Evolutionary conservation across 1,140 invertebrate species (phyloP).

Genomic region (Drosophila ananassae): DNA sequence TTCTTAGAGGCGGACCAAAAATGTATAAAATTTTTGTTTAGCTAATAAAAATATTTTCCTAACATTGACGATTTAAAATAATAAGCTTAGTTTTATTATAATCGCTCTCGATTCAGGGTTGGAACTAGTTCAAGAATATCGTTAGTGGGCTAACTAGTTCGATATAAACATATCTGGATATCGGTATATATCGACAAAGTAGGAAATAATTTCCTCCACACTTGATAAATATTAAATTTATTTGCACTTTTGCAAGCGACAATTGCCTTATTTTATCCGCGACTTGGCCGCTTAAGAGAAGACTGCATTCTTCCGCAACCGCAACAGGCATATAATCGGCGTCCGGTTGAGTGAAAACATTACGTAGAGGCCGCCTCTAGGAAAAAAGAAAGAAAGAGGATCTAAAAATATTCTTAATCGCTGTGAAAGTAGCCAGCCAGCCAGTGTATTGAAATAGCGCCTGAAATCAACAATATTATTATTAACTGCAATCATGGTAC

Average conservation of each 20-base stretch:
- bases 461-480: slow-evolving; percentile 21
- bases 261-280: slow-evolving; percentile 24
- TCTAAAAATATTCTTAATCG: slow-evolving; percentile 75
- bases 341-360: slow-evolving; percentile 47
- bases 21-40: too few species aligned
- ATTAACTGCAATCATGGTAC: slow-evolving; percentile 88
- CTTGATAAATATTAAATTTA: slow-evolving; percentile 45
- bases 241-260: slow-evolving; percentile 45
- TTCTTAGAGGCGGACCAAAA: too few species aligned
- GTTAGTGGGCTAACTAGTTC: not conserved
- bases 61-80: too few species aligned
- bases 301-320: slow-evolving; percentile 5
- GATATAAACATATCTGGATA: not conserved
- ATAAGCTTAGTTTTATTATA: too few species aligned
- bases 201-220: slow-evolving; percentile 5
- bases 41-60: too few species aligned
- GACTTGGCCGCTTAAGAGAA: slow-evolving; percentile 15
- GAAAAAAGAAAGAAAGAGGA: slow-evolving; percentile 48
- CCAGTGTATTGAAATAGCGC: slow-evolving; percentile 16
- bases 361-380: slow-evolving; percentile 55
- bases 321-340: slow-evolving; percentile 9
- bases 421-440: slow-evolving; percentile 57
- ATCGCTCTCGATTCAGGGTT: not conserved
- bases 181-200: too few species aligned
- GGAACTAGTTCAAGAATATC: not conserved